Evolutionary conservation across 2,888 invertebrate species (phyloP).

Genomic region (Phymatocera aterrima): DNA sequence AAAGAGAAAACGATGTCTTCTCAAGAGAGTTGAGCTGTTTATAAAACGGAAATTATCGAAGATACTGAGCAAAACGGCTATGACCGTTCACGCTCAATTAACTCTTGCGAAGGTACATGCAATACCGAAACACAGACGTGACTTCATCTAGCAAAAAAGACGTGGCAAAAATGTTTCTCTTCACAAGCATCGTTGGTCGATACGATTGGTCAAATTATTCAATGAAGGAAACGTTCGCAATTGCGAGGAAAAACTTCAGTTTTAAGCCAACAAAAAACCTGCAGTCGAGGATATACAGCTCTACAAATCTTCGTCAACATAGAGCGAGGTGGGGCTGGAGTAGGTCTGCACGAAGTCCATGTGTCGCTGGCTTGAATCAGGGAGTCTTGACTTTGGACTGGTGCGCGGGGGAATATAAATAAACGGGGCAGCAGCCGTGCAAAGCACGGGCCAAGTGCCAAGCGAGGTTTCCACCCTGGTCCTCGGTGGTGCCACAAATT

Average conservation of each 20-base stretch:
- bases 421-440: conserved; percentile 12
- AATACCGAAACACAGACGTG: not conserved
- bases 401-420: conserved; percentile 24
- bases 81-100: not conserved
- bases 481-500: conserved; percentile 19
- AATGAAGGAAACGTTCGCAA: not conserved
- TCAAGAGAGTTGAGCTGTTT: not conserved
- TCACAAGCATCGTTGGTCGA: not conserved
- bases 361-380: conserved; percentile 23
- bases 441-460: conserved; percentile 33
- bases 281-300: not conserved
- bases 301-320: conserved; percentile 18
- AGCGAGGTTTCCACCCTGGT: conserved; percentile 6
- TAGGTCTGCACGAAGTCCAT: not conserved
- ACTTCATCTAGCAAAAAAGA: not conserved
- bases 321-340: not conserved
- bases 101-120: not conserved
- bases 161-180: not conserved
- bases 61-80: not conserved
- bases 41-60: not conserved
- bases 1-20: not conserved
- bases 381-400: conserved; percentile 27
- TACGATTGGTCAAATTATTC: not conserved
- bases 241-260: not conserved
- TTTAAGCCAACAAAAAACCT: not conserved